Evolutionary conservation across 1,140 invertebrate species (phyloP).

Genomic region (Megalopta genalis): DNA sequence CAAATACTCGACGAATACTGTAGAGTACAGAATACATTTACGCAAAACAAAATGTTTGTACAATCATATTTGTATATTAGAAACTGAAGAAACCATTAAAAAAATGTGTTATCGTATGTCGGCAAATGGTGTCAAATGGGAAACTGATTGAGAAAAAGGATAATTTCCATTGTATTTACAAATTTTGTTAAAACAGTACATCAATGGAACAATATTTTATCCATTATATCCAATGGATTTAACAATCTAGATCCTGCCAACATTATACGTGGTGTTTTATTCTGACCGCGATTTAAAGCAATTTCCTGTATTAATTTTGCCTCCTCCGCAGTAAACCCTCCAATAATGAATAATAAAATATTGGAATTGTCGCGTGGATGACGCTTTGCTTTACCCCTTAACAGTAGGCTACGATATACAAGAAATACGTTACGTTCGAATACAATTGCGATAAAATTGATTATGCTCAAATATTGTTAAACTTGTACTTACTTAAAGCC

Average conservation of each 20-base stretch:
- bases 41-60: conserved; percentile 26
- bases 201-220: conserved; percentile 69
- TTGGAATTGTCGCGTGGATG: conserved; percentile 82
- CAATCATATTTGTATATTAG: conserved; percentile 50
- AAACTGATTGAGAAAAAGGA: conserved; percentile 4
- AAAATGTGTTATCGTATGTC: conserved; percentile 61
- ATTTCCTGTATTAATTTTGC: conserved; percentile 71
- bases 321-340: conserved; percentile 83
- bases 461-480: neutral
- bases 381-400: conserved; percentile 72
- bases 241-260: conserved; percentile 73
- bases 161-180: conserved; percentile 56
- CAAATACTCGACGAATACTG: conserved; percentile 39
- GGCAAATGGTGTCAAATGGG: conserved; percentile 58
- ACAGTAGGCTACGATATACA: conserved; percentile 70
- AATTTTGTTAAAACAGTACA: conserved; percentile 46
- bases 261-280: conserved; percentile 61
- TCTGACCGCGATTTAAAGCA: conserved; percentile 36
- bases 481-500: conserved; percentile 73
- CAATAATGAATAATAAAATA: conserved; percentile 82
- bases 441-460: neutral
- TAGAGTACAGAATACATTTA: conserved; percentile 67
- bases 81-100: conserved; percentile 40
- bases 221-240: conserved; percentile 72
- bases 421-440: conserved; percentile 15